Conservation (phyloP, 2,888 invertebrate genomes). For the Aporophyla lueneburgensis region DNA sequence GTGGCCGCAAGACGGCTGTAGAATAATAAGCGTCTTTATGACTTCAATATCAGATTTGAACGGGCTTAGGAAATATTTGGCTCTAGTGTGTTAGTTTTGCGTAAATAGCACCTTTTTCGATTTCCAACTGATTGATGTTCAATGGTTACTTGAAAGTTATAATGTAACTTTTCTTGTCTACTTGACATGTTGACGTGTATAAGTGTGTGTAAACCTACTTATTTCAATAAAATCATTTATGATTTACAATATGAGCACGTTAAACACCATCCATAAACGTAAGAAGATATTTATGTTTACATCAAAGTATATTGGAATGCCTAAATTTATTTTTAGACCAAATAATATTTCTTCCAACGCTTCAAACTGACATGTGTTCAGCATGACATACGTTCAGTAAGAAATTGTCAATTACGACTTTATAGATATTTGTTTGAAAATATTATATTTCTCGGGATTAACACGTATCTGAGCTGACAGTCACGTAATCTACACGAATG, state of each 20-base stretch:
- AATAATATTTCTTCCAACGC: slow-evolving; percentile 5
- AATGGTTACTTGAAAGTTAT: background rate
- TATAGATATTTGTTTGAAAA: slow-evolving; percentile 59
- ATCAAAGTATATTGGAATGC: slow-evolving; percentile 1
- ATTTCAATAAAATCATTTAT: no score
- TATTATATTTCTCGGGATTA: slow-evolving; percentile 66
- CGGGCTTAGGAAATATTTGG: slow-evolving; percentile 74
- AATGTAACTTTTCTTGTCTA: background rate
- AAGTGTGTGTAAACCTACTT: no score
- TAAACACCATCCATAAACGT: background rate
- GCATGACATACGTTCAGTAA: slow-evolving; percentile 41
- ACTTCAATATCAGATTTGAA: slow-evolving; percentile 79
- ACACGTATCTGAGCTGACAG: slow-evolving; percentile 77
- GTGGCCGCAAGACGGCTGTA: slow-evolving; percentile 78
- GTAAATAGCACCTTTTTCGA: slow-evolving; percentile 27
- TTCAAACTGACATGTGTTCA: slow-evolving; percentile 17
- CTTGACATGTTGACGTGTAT: background rate
- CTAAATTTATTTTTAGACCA: slow-evolving; percentile 13
- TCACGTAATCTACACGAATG: slow-evolving; percentile 82
- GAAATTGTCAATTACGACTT: slow-evolving; percentile 62
- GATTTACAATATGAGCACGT: background rate
- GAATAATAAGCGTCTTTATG: slow-evolving; percentile 82
- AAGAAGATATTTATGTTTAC: background rate
- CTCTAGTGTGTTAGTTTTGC: slow-evolving; percentile 63
- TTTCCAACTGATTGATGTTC: slow-evolving; percentile 9